Base-by-base conservation (phyloP, 2,888 invertebrate genomes). In the Leptopilina syphax region DNA sequence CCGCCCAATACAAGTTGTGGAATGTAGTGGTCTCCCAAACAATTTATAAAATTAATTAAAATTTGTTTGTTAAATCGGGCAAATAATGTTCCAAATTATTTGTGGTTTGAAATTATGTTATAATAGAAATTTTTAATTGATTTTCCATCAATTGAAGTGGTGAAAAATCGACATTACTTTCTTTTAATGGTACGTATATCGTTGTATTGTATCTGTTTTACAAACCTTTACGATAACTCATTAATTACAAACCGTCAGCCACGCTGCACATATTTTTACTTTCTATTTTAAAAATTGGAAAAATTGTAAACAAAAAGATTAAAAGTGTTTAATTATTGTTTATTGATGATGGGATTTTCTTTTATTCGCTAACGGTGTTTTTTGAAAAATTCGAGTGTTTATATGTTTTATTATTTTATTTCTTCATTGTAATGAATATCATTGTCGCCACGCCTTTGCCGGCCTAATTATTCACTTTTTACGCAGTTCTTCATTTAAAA, bases 1-100 rank as follows among this genome's bases (percentile, higher is more conserved):
- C 85, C 86, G 86, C 86, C 86, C 86, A 84, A 85, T 82, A 82
- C 78, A 73, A 83, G 80, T 82, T 84, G 79, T 79, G 66, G 79
- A 67, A 63, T 65, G 67, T 77, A 67, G 60, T 68, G 44, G 79
- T 60, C 54, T 82, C 80, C 79, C 80, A 83, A 79, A 81, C 83
- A 86, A 83, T 84, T 82, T 79, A 77, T 82, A 82, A 77, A 84
- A 66, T 78, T 67, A 68, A 73, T 82, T 24, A 60, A 65, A 47
- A 50, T 10, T 60, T 54, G n/a, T 70, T 80, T 70, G 34, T 9
- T 78, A 70, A 67, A 77, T 78, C 79, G 78, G 63, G 79, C 80
- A 80, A 81, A 79, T 81, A 67, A 73, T 76, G 73, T 68, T 27
- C 54, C 10, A 50, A 5, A 18, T 76, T 57, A 9, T 57, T 41